Percentiles rank a stretch among this genome's conserved stretches.
Conservation (phyloP, 2,113 vertebrate species). For the Clarias batrachus region DNA sequence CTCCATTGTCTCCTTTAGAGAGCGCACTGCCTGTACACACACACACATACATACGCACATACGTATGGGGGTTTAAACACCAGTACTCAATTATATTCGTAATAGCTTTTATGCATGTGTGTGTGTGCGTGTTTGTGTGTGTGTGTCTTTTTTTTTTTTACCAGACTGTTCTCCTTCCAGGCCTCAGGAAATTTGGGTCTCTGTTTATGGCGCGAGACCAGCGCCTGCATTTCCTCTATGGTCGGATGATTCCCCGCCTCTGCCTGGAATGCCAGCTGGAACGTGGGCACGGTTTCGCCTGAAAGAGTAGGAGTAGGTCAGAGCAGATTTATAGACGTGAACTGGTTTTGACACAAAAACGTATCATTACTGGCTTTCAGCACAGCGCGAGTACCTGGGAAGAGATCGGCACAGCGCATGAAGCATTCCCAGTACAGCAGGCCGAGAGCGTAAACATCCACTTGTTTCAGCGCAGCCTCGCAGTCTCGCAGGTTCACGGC, state of each 20-base stretch:
- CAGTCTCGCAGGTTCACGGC: conserved; percentile 93
- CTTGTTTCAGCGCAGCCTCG: conserved; percentile 93
- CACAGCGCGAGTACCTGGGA: conserved; percentile 78
- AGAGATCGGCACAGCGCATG: conserved; percentile 92
- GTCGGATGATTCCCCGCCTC: conserved; percentile 87
- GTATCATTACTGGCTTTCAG: not conserved
- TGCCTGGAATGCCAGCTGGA: conserved; percentile 74
- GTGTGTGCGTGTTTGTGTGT: not conserved
- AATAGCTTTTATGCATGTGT: not conserved
- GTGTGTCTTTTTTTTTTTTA: conserved; percentile 55
- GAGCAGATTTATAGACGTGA: not conserved
- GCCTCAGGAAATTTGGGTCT: conserved; percentile 97
- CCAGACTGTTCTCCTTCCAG: conserved; percentile 99
- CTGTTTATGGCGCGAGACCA: conserved; percentile 97
- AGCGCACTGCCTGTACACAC: too few species aligned
- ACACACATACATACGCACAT: too few species aligned
- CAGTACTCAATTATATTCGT: too few species aligned
- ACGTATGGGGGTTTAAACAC: too few species aligned
- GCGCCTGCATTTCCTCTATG: conserved; percentile 98
- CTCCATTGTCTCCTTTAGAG: too few species aligned
- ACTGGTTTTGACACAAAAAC: not conserved
- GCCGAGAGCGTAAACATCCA: conserved; percentile 91
- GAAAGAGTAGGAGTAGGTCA: not conserved
- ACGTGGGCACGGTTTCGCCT: conserved; percentile 72
- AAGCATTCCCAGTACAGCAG: conserved; percentile 96